Evolutionary conservation across 2,113 vertebrate species (phyloP), one percentile per base, ranked within the genome.

Genomic region (Saccopteryx leptura): DNA sequence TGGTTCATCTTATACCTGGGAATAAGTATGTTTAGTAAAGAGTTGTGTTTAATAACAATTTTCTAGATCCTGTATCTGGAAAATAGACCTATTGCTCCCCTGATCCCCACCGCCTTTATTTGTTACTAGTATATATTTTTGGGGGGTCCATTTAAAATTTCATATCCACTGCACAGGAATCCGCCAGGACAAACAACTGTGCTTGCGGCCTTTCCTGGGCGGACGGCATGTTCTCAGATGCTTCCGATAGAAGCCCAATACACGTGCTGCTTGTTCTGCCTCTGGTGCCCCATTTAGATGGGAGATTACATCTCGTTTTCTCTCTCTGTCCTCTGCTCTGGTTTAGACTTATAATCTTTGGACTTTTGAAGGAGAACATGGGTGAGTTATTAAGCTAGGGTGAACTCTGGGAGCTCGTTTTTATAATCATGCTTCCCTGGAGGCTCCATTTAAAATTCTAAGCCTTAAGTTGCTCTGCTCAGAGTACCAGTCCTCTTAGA

Each of bases 161-260:
- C 65, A 33, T 31, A n/a, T 39, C 68, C 24, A 0, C 0, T 0
- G 15, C 19, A 0, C 0, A 18, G n/a, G 72, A 10, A 9, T 52
- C 33, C 17, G 4, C 79, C 0, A 9, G 76, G 46, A 19, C 54
- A 14, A 11, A 23, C 6, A 0, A 1, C 10, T 1, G 2, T 7
- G 33, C 48, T 6, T 2, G 9, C 24, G 0, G 11, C 31, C 56
- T 24, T 17, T n/a, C n/a, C 48, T 2, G 50, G 26, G 52, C 39
- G 56, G 63, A 65, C 28, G 3, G 14, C 5, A 0, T 18, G 11
- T 75, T 87, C 89, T 61, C n/a, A 50, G 52, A 54, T 28, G 58
- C 21, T 48, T 8, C 82, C 7, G 71, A 28, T 81, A 9, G n/a
- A 56, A 19, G 52, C 23, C 58, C 31, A 15, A 6, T 17, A 7